Evolutionary conservation across 2,888 invertebrate genomes (phyloP), one percentile per base, ranked within the genome.

Genomic region (Acanthopleura granulata): DNA sequence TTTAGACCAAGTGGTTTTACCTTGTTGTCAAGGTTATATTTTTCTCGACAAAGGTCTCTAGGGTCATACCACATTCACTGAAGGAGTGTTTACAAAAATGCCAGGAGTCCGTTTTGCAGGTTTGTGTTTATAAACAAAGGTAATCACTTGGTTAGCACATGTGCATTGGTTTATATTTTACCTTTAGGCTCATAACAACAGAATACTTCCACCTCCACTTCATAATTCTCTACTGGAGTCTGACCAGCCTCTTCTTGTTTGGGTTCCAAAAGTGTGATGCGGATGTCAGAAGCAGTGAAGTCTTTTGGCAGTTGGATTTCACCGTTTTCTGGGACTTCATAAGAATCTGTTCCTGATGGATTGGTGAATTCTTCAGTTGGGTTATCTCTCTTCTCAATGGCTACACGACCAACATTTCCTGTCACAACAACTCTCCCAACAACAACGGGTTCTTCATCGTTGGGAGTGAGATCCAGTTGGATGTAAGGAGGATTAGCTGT

Each of bases 121-220:
- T n/a, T 40, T 6, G 40, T 40, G 40, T 6, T 40, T 9, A 6
- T 40, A 40, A 40, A 40, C 4, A 40, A 40, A 40, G 40, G 40
- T 9, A 40, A 40, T 9, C 40, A 40, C 9, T 40, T 9, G 9
- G 40, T 40, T 40, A 40, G 4, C 40, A 40, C 9, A 40, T 40
- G 40, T 40, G 9, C 40, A 40, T 6, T 40, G 40, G 40, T 40
- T 40, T 3, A 40, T 6, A 40, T 6, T 40, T 3, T 57, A 57
- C 57, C 57, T 57, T 57, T 57, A 57, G 57, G 57, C 22, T 57
- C 57, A 57, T 57, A 57, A 57, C 57, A 57, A 12, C 57, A 57
- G 57, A 57, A 57, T 12, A 57, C 57, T n/a, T 18, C 57, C 57
- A 57, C 6, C 18, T 57, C 57, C 57, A 57, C 57, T 22, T 57